Evolutionary conservation across 2,113 vertebrate genomes (phyloP), one percentile per base, ranked within the genome.

Genomic region (Cervus canadensis): DNA sequence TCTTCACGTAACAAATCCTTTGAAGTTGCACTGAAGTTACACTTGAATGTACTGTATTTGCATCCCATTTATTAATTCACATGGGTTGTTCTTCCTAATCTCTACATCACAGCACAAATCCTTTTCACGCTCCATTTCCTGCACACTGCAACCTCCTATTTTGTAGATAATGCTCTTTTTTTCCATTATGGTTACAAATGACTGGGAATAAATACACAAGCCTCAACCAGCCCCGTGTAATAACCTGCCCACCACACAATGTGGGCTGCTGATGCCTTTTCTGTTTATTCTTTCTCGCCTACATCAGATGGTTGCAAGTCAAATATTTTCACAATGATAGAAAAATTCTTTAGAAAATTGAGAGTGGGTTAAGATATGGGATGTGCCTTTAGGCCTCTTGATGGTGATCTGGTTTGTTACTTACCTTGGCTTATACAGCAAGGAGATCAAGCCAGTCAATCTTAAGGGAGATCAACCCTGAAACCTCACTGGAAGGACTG

Each of bases 51-150:
- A 95, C 89, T 90, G 60, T 97, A 97, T 98, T 98, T 98, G 98
- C 97, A 97, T 98, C 98, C 82, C 89, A 87, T 95, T 98, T 98
- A 96, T 97, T 98, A 98, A 98, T 98, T 97, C 97, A 86, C 25
- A 67, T 79, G 96, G 96, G 96, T 94, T 98, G 97, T 98, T 98
- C 95, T 97, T 95, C 96, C 97, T 98, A 98, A 98, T 98, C 98
- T 98, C 95, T 13, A 98, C 98, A 98, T 98, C 98, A 97, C 92
- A 98, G 98, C 97, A 97, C 95, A 98, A 98, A 98, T 97, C 91
- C 97, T 98, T 98, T 98, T 98, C 98, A 98, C 88, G 98, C 98
- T 98, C 98, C 98, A 96, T 97, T 99, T 98, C 98, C 98, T 97
- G 76, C 45, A 92, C 79, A 91, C 79, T 50, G 19, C 94, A 97